A percentile compares a stretch with the other conserved stretches of the same genome.
These are phyloP conservation scores for Glaucopsyche alexis DNA, from an alignment of 2,888 invertebrate species.

Conservation along the genomic window DNA sequence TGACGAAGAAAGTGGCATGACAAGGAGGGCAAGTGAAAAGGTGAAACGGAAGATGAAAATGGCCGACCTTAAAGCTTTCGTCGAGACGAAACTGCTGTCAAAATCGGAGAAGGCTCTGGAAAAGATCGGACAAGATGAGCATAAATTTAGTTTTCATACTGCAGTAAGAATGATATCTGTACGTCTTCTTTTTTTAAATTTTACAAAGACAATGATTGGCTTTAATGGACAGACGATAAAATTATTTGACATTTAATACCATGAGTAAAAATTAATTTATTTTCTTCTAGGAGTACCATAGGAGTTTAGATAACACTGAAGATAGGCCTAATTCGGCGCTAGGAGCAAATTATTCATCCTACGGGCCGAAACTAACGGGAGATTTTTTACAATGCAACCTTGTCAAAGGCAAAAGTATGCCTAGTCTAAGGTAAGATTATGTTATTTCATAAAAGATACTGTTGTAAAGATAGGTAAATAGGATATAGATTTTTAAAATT, in stretches of 20 bases:
- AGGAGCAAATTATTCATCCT: constrained; percentile 81
- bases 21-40: constrained; percentile 88
- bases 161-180: constrained; percentile 83
- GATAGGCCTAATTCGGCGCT: constrained; percentile 86
- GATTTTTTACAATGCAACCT: constrained; percentile 82
- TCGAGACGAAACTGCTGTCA: constrained; percentile 93
- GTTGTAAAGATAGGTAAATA: constrained; percentile 1
- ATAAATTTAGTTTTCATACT: constrained; percentile 77
- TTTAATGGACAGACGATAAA: constrained; percentile 37
- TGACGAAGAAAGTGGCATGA: constrained; percentile 67
- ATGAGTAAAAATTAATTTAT: constrained; percentile 4
- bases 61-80: constrained; percentile 93
- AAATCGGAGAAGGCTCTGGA: constrained; percentile 95
- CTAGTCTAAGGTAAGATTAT: constrained; percentile 89
- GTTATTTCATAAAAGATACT: background rate
- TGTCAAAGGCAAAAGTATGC: constrained; percentile 98
- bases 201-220: background rate
- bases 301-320: constrained; percentile 90
- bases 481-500: constrained; percentile 21
- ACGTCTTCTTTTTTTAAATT: constrained; percentile 46
- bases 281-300: constrained; percentile 85
- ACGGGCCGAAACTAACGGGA: constrained; percentile 74
- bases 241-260: constrained; percentile 30
- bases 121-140: constrained; percentile 91
- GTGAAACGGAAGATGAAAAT: constrained; percentile 93